Evolutionary conservation across 2,113 vertebrate genomes (phyloP).

Genomic region (Athene cunicularia): DNA sequence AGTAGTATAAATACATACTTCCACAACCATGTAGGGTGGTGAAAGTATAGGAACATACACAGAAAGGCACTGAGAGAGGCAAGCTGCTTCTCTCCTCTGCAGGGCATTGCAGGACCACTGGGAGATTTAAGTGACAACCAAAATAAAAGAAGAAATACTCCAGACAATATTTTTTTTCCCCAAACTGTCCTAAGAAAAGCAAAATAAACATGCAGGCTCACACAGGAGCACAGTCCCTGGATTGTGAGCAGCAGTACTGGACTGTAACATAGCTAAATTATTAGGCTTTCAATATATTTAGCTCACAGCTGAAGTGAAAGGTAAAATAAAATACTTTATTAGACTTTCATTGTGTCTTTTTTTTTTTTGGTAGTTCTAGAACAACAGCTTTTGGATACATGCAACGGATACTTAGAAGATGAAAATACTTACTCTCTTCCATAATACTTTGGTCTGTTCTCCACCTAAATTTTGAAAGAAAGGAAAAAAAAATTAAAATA

Average conservation of each 20-base stretch:
- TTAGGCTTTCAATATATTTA: neutral
- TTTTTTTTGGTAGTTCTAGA: neutral
- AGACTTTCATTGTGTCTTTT: neutral
- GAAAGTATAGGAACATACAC: neutral
- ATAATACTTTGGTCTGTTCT: conserved; percentile 96
- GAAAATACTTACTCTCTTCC: conserved; percentile 95
- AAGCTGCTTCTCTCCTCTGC: neutral
- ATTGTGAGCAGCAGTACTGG: neutral
- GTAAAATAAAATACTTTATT: neutral
- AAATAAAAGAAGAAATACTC: neutral
- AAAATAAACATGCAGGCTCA: neutral
- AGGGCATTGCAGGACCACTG: neutral
- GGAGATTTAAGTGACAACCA: neutral
- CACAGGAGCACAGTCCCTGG: neutral
- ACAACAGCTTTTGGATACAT: neutral
- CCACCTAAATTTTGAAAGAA: conserved; percentile 84
- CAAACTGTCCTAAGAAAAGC: neutral
- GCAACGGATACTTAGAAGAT: conserved; percentile 37
- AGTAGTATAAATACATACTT: accelerated
- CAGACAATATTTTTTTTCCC: neutral
- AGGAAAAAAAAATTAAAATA: conserved; percentile 30
- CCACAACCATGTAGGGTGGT: neutral
- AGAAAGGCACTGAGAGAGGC: neutral
- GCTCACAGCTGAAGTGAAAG: neutral
- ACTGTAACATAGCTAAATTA: neutral